Conservation (phyloP, 2,113 vertebrate genomes). For the Percopsis transmontana region DNA sequence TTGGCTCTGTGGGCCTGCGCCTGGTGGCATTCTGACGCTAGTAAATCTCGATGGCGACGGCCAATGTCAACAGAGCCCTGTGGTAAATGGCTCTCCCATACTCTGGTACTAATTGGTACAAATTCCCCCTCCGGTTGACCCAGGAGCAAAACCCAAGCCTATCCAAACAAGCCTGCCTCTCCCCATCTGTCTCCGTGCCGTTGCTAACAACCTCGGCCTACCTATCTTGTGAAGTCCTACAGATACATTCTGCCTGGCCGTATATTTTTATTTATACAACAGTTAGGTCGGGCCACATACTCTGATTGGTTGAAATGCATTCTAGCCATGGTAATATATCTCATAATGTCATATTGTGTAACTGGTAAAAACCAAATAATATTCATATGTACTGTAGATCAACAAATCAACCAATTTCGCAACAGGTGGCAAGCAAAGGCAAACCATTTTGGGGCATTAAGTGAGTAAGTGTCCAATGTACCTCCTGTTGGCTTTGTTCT, state of each 20-base stretch:
- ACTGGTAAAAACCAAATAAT: too few species aligned
- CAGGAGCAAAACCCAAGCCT: constrained; percentile 70
- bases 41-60: constrained; percentile 46
- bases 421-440: too few species aligned
- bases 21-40: constrained; percentile 67
- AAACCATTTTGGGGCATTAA: too few species aligned
- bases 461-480: constrained; percentile 23
- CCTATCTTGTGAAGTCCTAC: constrained; percentile 25
- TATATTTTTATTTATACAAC: constrained; percentile 2
- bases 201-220: constrained; percentile 35
- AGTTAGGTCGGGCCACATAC: too few species aligned
- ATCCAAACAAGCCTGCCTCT: constrained; percentile 82
- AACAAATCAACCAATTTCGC: too few species aligned
- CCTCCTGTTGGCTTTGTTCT: constrained; percentile 65
- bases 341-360: too few species aligned
- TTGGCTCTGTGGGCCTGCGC: constrained; percentile 45
- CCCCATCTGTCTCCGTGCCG: constrained; percentile 45
- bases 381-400: too few species aligned
- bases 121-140: constrained; percentile 52
- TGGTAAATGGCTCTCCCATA: constrained; percentile 63
- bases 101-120: constrained; percentile 73
- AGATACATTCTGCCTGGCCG: constrained; percentile 4
- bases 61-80: constrained; percentile 71
- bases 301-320: background rate
- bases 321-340: too few species aligned